Base-by-base conservation (phyloP, 37 sponge, comb jelly and placozoan genomes). In the Beroe ovata region DNA sequence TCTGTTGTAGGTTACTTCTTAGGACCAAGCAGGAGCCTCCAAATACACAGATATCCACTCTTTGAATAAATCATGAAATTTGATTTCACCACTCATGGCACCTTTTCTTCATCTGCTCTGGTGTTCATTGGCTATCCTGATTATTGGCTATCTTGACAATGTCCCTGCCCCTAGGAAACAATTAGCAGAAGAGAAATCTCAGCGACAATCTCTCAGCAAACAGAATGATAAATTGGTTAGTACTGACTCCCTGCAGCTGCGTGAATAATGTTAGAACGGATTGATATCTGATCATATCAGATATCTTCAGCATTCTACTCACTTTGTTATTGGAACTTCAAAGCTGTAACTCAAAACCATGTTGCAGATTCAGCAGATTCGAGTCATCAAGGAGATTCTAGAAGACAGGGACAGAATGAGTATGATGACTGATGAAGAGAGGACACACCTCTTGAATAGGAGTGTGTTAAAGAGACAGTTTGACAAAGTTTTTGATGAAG, bases 351-450 rank as follows among this genome's bases (percentile, higher is more conserved):
- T n/a, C n/a, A n/a, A n/a, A n/a, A n/a, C 47, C 26, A 64, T 62
- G 2, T 39, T 60, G 22, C 91, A 93, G 94, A 91, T 91, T 61
- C 91, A 90, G 38, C 93, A 93, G 84, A 93, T 94, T 60, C 89
- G 88, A n/a, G 93, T 94, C 39, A 94, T 94, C 89, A 89, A 64
- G 21, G 92, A 93, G 60, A 34, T 94, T 39, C 60, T 94, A 39
- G 84, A 92, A 19, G 59, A 88, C 60, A 88, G 92, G 29, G 91
- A 92, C n/a, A 90, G 91, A 34, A 64, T 94, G 71, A 81, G 91
- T 23, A 77, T 91, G 71, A 89, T 94, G 60, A 92, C 91, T 21
- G 92, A 92, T 21, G 91, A 90, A 29, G 95, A 94, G 77, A 77
- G 89, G 71, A 77, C 77, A 38, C 90, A 92, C 21, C 92, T 94